Evolutionary conservation across 1,140 invertebrate species (phyloP).

Genomic region (Drosophila orena): DNA sequence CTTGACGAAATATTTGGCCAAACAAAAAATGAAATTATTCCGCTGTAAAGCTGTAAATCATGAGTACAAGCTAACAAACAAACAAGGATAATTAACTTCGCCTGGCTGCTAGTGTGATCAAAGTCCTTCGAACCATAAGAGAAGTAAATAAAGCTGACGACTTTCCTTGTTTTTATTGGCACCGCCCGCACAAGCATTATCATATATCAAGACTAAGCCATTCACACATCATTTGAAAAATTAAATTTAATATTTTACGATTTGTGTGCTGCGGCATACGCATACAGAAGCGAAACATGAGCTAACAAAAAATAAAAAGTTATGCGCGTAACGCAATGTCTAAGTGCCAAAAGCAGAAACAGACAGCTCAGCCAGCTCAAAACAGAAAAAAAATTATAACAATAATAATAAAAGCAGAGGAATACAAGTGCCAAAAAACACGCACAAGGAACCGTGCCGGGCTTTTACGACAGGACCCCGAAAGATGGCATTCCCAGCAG

Average conservation of each 20-base stretch:
- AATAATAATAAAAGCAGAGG: conserved; percentile 77
- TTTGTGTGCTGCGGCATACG: conserved; percentile 54
- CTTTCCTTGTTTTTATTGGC: conserved; percentile 34
- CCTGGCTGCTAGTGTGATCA: conserved; percentile 35
- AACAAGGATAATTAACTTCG: conserved; percentile 33
- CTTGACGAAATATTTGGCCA: conserved; percentile 16
- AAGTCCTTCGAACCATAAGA: conserved; percentile 16
- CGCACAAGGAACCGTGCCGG: conserved; percentile 34
- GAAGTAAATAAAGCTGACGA: conserved; percentile 39
- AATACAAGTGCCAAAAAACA: conserved; percentile 67
- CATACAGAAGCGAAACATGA: conserved; percentile 53
- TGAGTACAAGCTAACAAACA: conserved; percentile 35
- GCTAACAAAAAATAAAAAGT: conserved; percentile 67
- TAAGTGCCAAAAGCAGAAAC: conserved; percentile 68
- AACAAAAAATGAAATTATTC: conserved; percentile 6
- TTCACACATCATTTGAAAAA: conserved; percentile 82
- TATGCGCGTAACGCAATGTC: conserved; percentile 76
- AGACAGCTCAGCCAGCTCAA: conserved; percentile 34
- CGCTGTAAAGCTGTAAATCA: conserved; percentile 12
- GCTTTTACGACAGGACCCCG: conserved; percentile 62
- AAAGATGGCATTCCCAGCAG: conserved; percentile 37
- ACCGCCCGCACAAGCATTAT: conserved; percentile 59
- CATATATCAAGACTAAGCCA: conserved; percentile 79
- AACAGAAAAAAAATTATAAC: conserved; percentile 71
- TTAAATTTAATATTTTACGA: conserved; percentile 84